Evolutionary conservation across 2,113 vertebrate species (phyloP).

Genomic region (Nerophis lumbriciformis): DNA sequence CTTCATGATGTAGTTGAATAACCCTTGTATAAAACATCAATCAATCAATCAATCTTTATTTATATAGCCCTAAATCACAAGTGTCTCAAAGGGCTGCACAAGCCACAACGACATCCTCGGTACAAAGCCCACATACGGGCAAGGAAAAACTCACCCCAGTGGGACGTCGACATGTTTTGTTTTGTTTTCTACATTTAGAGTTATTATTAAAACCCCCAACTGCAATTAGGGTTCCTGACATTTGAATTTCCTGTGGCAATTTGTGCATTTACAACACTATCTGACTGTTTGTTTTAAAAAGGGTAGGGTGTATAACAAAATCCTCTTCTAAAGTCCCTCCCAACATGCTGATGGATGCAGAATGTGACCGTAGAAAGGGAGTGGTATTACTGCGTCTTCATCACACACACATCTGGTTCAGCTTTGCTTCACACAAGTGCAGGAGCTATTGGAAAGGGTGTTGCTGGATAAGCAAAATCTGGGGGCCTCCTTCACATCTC

Average conservation of each 20-base stretch:
- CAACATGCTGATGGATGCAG: conserved; percentile 59
- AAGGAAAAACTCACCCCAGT: no score
- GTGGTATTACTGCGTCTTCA: conserved; percentile 52
- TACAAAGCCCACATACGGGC: no score
- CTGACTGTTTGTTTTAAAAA: conserved; percentile 22
- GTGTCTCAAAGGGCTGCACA: no score
- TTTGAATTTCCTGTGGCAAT: conserved; percentile 6
- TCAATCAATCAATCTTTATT: no score
- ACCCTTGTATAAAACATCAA: no score
- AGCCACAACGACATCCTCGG: no score
- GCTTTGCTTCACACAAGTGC: conserved; percentile 67
- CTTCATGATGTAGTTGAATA: no score
- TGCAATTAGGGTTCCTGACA: not conserved
- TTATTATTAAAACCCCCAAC: not conserved
- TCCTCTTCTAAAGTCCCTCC: conserved; percentile 35
- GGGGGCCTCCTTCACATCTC: conserved; percentile 57
- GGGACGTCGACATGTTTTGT: no score
- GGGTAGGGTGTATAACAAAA: conserved; percentile 4
- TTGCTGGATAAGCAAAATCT: conserved; percentile 66
- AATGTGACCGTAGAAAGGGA: conserved; percentile 47
- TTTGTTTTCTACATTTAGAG: no score
- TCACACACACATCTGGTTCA: conserved; percentile 67
- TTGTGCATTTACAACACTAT: conserved; percentile 23
- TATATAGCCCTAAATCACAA: no score
- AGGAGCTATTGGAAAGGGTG: conserved; percentile 61